Percentiles rank a stretch among this genome's conserved stretches.
Conservation (phyloP, 2,888 invertebrate genomes). For the Leucophenga maculata region DNA sequence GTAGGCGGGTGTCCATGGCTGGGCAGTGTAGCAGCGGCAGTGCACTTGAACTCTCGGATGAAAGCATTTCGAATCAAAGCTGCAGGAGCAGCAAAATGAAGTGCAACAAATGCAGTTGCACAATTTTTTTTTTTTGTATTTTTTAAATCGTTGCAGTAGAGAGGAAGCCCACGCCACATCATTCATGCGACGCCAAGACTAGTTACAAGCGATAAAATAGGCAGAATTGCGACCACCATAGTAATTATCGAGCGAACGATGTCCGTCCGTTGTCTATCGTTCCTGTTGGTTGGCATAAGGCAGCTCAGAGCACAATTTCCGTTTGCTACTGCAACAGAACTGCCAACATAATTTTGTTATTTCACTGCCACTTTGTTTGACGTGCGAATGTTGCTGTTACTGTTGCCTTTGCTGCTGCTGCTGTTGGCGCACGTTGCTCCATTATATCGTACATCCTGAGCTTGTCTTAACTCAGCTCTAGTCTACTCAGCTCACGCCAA, state of each 20-base stretch:
- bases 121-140: no score
- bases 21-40: not conserved
- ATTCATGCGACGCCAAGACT: slow-evolving; percentile 34
- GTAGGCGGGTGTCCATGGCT: no score
- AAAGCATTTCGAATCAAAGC: slow-evolving; percentile 12
- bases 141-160: not conserved
- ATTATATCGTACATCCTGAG: not conserved
- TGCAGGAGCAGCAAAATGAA: not conserved
- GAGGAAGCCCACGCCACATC: slow-evolving; percentile 61
- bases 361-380: slow-evolving; percentile 65
- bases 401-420: not conserved
- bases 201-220: not conserved
- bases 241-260: slow-evolving; percentile 36
- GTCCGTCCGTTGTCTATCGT: slow-evolving; percentile 1
- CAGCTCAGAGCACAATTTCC: not conserved
- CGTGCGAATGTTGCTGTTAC: slow-evolving; percentile 47
- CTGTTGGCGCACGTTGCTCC: not conserved
- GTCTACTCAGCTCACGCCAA: not conserved
- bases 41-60: slow-evolving; percentile 1
- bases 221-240: slow-evolving; percentile 13
- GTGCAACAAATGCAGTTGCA: slow-evolving; percentile 1
- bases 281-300: not conserved
- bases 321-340: slow-evolving; percentile 56
- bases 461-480: not conserved
- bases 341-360: slow-evolving; percentile 65